phyloP scores from a whole-genome alignment of 2,888 invertebrate species.

The Creontiades dilutus region DNA sequence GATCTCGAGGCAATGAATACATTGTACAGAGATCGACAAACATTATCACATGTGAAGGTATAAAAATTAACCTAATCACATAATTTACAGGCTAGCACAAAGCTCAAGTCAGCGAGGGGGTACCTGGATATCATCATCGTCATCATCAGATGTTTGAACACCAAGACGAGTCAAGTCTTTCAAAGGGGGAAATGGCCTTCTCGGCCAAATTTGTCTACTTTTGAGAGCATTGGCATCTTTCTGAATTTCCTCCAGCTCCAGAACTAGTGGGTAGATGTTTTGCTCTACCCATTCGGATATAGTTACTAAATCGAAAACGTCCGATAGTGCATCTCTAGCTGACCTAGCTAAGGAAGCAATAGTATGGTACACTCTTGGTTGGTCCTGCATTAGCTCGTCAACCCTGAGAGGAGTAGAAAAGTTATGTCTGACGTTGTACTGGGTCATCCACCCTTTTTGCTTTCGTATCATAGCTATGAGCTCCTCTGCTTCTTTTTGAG shows the following conservation, averaged over 20 bases:
- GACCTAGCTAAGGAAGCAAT: slow-evolving; percentile 80
- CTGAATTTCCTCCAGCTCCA: slow-evolving; percentile 81
- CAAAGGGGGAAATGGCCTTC: slow-evolving; percentile 81
- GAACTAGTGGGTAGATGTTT: slow-evolving; percentile 81
- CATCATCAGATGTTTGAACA: slow-evolving; percentile 76
- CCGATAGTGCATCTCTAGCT: slow-evolving; percentile 81
- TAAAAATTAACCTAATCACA: slow-evolving; percentile 43
- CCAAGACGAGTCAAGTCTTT: slow-evolving; percentile 80
- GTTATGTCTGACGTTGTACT: slow-evolving; percentile 85
- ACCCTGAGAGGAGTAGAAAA: slow-evolving; percentile 85
- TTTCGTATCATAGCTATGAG: slow-evolving; percentile 73
- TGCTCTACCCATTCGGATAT: slow-evolving; percentile 85
- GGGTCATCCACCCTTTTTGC: slow-evolving; percentile 82
- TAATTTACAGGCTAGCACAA: background rate
- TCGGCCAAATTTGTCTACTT: slow-evolving; percentile 81
- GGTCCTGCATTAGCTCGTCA: slow-evolving; percentile 82
- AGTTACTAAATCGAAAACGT: slow-evolving; percentile 82
- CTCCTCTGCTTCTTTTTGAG: slow-evolving; percentile 78
- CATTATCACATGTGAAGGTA: slow-evolving; percentile 63
- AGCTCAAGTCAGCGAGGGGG: slow-evolving; percentile 64
- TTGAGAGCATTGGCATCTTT: slow-evolving; percentile 80
- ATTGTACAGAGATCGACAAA: slow-evolving; percentile 61
- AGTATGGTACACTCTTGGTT: slow-evolving; percentile 82
- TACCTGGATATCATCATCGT: slow-evolving; percentile 53
- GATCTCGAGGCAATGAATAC: slow-evolving; percentile 59